These are phyloP conservation scores for Timema podura DNA, from an alignment of 2,888 invertebrate genomes.

Conservation along the genomic window DNA sequence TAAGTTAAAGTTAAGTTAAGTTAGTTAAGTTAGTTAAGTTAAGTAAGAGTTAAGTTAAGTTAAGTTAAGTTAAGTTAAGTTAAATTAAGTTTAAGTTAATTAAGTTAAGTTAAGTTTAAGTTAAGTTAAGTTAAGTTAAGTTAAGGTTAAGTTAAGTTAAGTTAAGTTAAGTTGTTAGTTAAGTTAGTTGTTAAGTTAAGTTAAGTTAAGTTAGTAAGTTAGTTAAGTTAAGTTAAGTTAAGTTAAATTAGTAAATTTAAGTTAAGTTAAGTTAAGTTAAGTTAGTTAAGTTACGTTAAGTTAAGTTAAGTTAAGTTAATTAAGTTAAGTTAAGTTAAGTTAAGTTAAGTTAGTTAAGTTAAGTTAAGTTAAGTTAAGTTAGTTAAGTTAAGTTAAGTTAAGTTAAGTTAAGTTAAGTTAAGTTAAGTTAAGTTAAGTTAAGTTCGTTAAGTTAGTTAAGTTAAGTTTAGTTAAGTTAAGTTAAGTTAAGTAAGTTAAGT, in stretches of 20 bases:
- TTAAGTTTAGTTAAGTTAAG: conserved; percentile 22
- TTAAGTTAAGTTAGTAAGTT: conserved; percentile 8
- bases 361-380: conserved; percentile 9
- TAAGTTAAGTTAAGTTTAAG: too few species aligned
- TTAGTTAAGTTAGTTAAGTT: too few species aligned
- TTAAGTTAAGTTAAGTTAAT: conserved; percentile 11
- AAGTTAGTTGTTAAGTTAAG: background rate
- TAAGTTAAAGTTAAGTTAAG: too few species aligned
- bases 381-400: conserved; percentile 20
- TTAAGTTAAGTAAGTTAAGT: conserved; percentile 18
- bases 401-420: conserved; percentile 22
- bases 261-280: conserved; percentile 16
- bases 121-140: conserved; percentile 1
- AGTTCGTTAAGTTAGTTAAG: conserved; percentile 22
- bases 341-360: conserved; percentile 17
- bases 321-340: conserved; percentile 9
- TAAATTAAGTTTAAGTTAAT: too few species aligned
- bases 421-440: conserved; percentile 21
- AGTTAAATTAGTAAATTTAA: conserved; percentile 10
- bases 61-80: too few species aligned
- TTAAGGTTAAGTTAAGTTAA: too few species aligned
- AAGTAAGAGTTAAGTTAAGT: too few species aligned
- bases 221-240: conserved; percentile 18
- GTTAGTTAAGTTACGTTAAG: conserved; percentile 8
- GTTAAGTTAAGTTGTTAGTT: background rate